Conservation (phyloP, 2,888 invertebrate species). For the Campopleginae sp. region DNA sequence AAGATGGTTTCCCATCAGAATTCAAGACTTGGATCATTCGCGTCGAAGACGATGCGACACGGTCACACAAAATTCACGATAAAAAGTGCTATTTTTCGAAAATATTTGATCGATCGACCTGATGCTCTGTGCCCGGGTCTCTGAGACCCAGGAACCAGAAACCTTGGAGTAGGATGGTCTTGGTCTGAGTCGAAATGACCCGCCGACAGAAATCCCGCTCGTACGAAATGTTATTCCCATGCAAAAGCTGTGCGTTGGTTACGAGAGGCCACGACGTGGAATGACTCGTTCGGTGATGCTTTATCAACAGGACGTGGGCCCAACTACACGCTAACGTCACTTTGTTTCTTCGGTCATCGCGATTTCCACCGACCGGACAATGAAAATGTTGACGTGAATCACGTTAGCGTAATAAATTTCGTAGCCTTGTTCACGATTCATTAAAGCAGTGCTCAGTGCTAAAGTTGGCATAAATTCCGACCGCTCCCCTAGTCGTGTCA, state of each 20-base stretch:
- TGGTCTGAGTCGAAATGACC: neutral
- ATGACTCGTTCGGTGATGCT: neutral
- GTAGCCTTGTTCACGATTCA: neutral
- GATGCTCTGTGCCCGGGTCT: neutral
- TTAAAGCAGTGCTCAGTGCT: neutral
- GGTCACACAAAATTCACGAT: neutral
- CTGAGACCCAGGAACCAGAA: neutral
- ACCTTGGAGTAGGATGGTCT: neutral
- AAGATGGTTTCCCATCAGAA: constrained; percentile 2
- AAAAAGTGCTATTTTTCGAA: neutral
- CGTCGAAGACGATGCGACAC: neutral
- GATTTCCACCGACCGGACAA: constrained; percentile 4
- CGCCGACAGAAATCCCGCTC: neutral
- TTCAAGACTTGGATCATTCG: neutral
- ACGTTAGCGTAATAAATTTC: constrained; percentile 3
- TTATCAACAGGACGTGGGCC: neutral
- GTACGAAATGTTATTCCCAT: neutral
- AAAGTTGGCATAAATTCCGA: neutral
- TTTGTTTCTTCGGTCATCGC: neutral
- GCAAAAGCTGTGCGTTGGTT: neutral
- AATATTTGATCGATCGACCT: neutral
- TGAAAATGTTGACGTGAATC: constrained; percentile 13
- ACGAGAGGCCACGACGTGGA: neutral
- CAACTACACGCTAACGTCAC: constrained; percentile 3
- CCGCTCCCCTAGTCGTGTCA: neutral